Conservation (phyloP, 2,797 vertebrate genomes). For the Apogon hyalosoma region DNA sequence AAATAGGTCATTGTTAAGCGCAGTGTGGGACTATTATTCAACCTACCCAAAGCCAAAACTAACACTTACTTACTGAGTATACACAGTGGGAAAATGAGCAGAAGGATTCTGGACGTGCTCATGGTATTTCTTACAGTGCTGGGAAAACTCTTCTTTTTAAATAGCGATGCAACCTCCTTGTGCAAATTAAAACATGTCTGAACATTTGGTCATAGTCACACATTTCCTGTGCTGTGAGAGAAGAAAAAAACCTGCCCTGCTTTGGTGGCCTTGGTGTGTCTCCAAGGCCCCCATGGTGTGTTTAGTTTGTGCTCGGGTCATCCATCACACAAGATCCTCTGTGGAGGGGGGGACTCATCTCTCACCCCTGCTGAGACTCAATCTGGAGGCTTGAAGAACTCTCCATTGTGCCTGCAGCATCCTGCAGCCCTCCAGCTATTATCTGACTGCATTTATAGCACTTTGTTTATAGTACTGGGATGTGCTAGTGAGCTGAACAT, state of each 20-base stretch:
- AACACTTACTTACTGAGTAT: conserved; percentile 57
- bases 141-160: conserved; percentile 30
- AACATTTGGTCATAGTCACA: conserved; percentile 61
- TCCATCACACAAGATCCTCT: conserved; percentile 69
- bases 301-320: conserved; percentile 68
- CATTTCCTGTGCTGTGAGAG: conserved; percentile 33
- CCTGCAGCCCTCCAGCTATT: conserved; percentile 47
- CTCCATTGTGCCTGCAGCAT: conserved; percentile 66
- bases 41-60: conserved; percentile 60
- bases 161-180: conserved; percentile 1
- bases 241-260: conserved; percentile 37
- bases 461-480: conserved; percentile 28
- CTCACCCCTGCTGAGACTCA: conserved; percentile 81
- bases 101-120: conserved; percentile 26
- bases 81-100: conserved; percentile 37
- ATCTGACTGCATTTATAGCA: conserved; percentile 36
- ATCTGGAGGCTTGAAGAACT: conserved; percentile 79
- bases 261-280: conserved; percentile 71
- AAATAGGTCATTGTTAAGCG: conserved; percentile 71
- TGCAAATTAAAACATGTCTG: conserved; percentile 43
- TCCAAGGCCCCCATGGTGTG: conserved; percentile 71
- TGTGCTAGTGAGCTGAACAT: conserved; percentile 20
- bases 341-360: conserved; percentile 68
- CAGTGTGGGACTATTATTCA: conserved; percentile 42
- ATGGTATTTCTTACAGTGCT: conserved; percentile 32